These are phyloP conservation scores for Chelonia mydas DNA, from an alignment of 2,797 vertebrate genomes.

Conservation along the genomic window DNA sequence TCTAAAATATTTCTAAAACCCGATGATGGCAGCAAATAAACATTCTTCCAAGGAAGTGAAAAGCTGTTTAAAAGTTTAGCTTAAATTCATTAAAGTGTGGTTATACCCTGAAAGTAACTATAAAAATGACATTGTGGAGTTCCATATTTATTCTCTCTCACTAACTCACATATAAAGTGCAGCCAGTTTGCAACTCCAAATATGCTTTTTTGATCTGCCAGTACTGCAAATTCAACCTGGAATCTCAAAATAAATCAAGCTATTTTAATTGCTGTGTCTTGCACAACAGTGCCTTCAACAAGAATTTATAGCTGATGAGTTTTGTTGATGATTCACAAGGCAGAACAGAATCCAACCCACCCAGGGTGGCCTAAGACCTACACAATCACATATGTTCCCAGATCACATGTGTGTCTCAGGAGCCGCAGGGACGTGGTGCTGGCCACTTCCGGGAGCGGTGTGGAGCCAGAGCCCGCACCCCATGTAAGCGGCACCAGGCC, in stretches of 20 bases:
- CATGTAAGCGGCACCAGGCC: too few species aligned
- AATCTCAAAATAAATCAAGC: not conserved
- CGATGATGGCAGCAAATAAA: conserved; percentile 43
- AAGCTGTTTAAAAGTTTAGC: conserved; percentile 58
- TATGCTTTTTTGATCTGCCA: not conserved
- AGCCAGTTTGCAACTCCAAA: conserved; percentile 66
- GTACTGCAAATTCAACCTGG: not conserved
- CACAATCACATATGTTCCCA: not conserved
- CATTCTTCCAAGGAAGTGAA: conserved; percentile 59
- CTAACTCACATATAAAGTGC: conserved; percentile 44
- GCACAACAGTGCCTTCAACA: fast-evolving
- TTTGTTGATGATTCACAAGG: not conserved
- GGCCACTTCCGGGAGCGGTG: too few species aligned
- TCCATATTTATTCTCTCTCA: not conserved
- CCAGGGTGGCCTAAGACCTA: not conserved
- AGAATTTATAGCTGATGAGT: not conserved
- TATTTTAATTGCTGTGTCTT: not conserved
- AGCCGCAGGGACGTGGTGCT: too few species aligned
- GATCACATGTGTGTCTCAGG: not conserved
- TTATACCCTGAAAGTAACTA: not conserved
- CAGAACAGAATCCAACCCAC: not conserved
- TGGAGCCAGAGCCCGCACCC: too few species aligned
- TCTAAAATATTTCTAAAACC: conserved; percentile 52
- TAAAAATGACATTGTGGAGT: conserved; percentile 39
- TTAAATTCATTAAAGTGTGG: conserved; percentile 44